Base-by-base conservation (phyloP, 2,888 invertebrate genomes). In the Drosophila histrio region DNA sequence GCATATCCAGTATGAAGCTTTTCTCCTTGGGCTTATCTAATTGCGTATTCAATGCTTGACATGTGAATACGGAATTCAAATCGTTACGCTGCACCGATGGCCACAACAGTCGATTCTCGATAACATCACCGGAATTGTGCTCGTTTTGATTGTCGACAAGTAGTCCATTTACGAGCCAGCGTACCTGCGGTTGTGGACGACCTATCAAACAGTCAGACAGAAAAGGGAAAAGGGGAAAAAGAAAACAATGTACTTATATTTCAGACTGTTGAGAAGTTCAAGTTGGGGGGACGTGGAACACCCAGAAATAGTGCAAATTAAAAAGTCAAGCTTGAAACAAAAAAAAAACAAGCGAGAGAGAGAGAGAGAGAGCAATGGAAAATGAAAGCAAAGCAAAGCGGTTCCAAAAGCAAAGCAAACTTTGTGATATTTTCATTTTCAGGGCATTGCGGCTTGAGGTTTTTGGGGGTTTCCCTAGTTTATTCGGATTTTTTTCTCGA, bases 1-100 rank as follows among this genome's bases (percentile, higher is more conserved):
- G 95, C 92, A 97, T 94, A 89, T 96, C 96, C 65, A 97, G 93
- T 50, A 95, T 94, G 52, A 96, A 94, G 24, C 95, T 94, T 13
- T 95, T 94, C 91, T 95, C 95, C 91, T 95, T 95, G 8, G 96
- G 95, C 84, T 96, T 95, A 54, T 96, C 96, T 58, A 97, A 94
- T 87, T 95, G 94, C 58, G 97, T 97, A 92, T 97, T 97, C 89
- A 95, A 93, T 21, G 97, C 97, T 91, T 96, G 96, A 90, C 97
- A 97, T 59, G 96, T 97, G 93, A 97, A 97, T 76, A 96, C 95
- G 17, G 96, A 95, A 81, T 97, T 96, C 87, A 97, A 94, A 93
- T 97, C 96, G 22, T 95, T 94, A 61, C 97, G 93, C 59, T 95
- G 93, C 73, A 97, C 94, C 44, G 95, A 94, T 47, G 95, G 95